These are phyloP conservation scores for Syngnathus scovelli DNA, from an alignment of 2,113 vertebrate species.

Conservation along the genomic window DNA sequence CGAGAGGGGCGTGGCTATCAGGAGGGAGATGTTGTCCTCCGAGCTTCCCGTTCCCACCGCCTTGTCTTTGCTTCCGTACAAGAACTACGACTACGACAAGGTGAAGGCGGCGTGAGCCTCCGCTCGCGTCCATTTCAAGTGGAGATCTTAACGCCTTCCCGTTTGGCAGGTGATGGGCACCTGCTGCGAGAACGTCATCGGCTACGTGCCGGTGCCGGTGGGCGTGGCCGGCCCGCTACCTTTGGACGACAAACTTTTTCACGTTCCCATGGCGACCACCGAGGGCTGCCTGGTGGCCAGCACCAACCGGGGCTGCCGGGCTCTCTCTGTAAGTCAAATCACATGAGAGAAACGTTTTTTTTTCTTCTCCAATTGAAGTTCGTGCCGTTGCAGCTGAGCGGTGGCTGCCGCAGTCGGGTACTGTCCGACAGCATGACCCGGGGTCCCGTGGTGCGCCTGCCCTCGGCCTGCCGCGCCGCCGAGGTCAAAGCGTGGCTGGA, in stretches of 20 bases:
- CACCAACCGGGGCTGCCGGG: conserved; percentile 91
- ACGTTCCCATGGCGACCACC: conserved; percentile 93
- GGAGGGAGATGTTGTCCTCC: conserved; percentile 79
- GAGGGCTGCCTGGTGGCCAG: conserved; percentile 96
- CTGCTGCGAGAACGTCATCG: conserved; percentile 96
- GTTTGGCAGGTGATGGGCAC: conserved; percentile 84
- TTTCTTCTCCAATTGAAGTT: neutral
- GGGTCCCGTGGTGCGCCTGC: conserved; percentile 87
- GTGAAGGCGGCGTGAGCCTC: conserved; percentile 48
- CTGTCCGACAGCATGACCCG: conserved; percentile 92
- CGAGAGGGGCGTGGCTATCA: conserved; percentile 87
- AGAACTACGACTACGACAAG: conserved; percentile 89
- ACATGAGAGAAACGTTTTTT: neutral
- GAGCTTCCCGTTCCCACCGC: conserved; percentile 80
- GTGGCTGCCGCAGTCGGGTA: conserved; percentile 83
- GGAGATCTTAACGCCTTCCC: neutral
- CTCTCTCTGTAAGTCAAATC: conserved; percentile 78
- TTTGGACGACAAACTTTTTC: conserved; percentile 83
- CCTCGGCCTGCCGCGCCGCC: conserved; percentile 86
- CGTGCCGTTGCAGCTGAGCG: conserved; percentile 73
- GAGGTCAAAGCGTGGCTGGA: conserved; percentile 95
- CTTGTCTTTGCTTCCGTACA: conserved; percentile 80
- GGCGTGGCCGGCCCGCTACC: conserved; percentile 89
- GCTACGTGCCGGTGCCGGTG: conserved; percentile 96
- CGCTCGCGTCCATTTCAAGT: neutral